Evolutionary conservation across 2,888 invertebrate genomes (phyloP).

Genomic region (Amphimallon solstitiale): DNA sequence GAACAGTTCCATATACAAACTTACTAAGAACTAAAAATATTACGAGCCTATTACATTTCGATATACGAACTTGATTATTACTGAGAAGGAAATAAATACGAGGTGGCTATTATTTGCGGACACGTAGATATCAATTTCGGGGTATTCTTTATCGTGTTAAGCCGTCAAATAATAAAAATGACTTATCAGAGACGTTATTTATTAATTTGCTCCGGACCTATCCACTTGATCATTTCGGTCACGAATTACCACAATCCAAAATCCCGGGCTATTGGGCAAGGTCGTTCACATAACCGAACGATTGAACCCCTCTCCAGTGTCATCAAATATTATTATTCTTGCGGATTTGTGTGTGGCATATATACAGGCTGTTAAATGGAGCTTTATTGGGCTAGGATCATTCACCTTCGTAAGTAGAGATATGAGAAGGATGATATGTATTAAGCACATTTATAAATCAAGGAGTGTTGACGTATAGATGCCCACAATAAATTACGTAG

Average conservation of each 20-base stretch:
- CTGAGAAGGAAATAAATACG: not conserved
- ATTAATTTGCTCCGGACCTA: slow-evolving; percentile 16
- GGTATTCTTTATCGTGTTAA: not conserved
- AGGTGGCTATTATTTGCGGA: not conserved
- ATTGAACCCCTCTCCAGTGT: not conserved
- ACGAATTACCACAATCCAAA: slow-evolving; percentile 14
- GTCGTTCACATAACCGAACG: too few relatives aligned
- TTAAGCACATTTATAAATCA: too few relatives aligned
- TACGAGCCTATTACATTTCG: too few relatives aligned
- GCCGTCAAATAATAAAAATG: slow-evolving; percentile 4
- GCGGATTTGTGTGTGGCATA: not conserved
- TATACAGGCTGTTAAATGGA: not conserved
- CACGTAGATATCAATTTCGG: slow-evolving; percentile 1
- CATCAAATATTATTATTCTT: slow-evolving; percentile 2
- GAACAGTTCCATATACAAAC: too few relatives aligned
- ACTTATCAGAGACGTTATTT: not conserved
- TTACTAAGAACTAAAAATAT: too few relatives aligned
- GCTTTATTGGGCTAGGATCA: not conserved
- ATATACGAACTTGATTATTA: too few relatives aligned
- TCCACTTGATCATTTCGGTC: slow-evolving; percentile 16
- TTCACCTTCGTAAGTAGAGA: not conserved
- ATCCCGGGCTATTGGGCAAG: slow-evolving; percentile 14
- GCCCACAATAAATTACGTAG: too few relatives aligned
- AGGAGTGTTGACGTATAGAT: too few relatives aligned
- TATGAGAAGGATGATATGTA: too few relatives aligned